Conservation (phyloP, 2,888 invertebrate genomes). For the Erebia ligea region DNA sequence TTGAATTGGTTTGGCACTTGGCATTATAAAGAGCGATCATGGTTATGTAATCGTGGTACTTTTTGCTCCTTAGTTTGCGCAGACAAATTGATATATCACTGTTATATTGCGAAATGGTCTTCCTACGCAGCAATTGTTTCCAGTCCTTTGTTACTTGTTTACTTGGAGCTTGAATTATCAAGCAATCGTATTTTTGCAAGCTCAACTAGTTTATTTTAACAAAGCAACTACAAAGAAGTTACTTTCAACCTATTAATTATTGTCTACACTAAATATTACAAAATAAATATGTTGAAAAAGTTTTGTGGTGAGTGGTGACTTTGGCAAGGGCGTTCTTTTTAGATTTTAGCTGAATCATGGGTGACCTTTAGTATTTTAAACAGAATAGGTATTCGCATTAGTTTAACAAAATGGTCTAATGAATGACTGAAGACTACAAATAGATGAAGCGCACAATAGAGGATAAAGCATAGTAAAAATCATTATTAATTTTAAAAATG, state of each 20-base stretch:
- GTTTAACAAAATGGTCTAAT: background rate
- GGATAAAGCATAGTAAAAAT: conserved; percentile 10
- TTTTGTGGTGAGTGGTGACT: background rate
- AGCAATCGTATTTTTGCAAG: conserved; percentile 13
- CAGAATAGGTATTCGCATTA: background rate
- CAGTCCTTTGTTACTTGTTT: conserved; percentile 37
- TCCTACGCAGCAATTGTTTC: conserved; percentile 50
- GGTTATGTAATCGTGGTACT: conserved; percentile 35
- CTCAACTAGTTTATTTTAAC: background rate
- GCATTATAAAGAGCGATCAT: conserved; percentile 31
- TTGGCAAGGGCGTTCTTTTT: background rate
- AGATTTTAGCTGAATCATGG: background rate
- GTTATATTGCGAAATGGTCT: conserved; percentile 50
- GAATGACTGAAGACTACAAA: background rate
- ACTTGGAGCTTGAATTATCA: conserved; percentile 19
- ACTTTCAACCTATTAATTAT: background rate
- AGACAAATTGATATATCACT: conserved; percentile 53
- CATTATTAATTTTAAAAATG: conserved; percentile 23
- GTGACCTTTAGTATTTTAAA: background rate
- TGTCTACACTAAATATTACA: background rate
- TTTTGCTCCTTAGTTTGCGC: conserved; percentile 32
- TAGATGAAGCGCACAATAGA: background rate
- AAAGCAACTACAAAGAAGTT: background rate
- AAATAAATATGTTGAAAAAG: background rate
- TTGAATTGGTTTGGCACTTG: conserved; percentile 30